phyloP scores from a whole-genome alignment of 2,113 vertebrate species.

The Halichoeres trimaculatus region DNA sequence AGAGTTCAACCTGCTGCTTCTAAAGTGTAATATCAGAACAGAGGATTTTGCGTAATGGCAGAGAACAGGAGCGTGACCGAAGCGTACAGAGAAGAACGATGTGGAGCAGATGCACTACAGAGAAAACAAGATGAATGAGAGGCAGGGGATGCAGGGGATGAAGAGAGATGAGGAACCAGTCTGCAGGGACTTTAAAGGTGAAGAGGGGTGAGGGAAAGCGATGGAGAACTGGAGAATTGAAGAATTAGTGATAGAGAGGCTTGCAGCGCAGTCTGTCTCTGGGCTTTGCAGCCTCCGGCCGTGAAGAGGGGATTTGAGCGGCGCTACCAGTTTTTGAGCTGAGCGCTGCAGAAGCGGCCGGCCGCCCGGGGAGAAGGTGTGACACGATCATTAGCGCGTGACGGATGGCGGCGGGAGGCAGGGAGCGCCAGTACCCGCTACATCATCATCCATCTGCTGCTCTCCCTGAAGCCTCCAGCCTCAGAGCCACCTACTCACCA shows the following conservation, averaged over 20 bases:
- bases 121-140: slow-evolving; percentile 59
- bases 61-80: slow-evolving; percentile 4
- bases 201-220: slow-evolving; percentile 55
- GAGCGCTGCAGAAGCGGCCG: slow-evolving; percentile 74
- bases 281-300: slow-evolving; percentile 63
- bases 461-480: slow-evolving; percentile 68
- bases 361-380: slow-evolving; percentile 78
- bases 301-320: slow-evolving; percentile 63
- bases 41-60: slow-evolving; percentile 2
- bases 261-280: slow-evolving; percentile 49
- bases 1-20: slow-evolving; percentile 2
- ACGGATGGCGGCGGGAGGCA: slow-evolving; percentile 79
- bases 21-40: not conserved
- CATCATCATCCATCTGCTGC: slow-evolving; percentile 83
- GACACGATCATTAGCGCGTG: slow-evolving; percentile 82
- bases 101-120: slow-evolving; percentile 39
- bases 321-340: slow-evolving; percentile 74
- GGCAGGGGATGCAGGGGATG: slow-evolving; percentile 34
- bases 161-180: slow-evolving; percentile 52
- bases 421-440: slow-evolving; percentile 74
- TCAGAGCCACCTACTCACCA: slow-evolving; percentile 74
- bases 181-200: slow-evolving; percentile 70
- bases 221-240: slow-evolving; percentile 43
- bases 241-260: slow-evolving; percentile 62
- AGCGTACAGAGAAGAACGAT: slow-evolving; percentile 30